These are phyloP conservation scores for Vanessa cardui DNA, from an alignment of 2,888 invertebrate genomes.

Conservation along the genomic window DNA sequence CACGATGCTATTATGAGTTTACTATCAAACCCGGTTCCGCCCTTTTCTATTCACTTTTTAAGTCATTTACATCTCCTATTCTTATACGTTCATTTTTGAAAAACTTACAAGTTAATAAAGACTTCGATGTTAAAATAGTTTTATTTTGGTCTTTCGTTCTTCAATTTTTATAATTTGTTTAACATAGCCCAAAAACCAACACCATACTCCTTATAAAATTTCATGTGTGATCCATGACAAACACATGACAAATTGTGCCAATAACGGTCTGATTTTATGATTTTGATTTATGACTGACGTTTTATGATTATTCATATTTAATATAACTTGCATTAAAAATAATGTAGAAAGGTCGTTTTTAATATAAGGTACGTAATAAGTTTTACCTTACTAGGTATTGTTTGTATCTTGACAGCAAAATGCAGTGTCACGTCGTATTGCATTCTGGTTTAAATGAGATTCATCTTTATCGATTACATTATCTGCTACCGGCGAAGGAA, in stretches of 20 bases:
- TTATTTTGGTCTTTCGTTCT: background rate
- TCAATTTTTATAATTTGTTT: background rate
- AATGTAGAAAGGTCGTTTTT: background rate
- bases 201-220: too few species aligned
- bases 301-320: background rate
- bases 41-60: constrained; percentile 68
- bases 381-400: constrained; percentile 20
- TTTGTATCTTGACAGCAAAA: constrained; percentile 49
- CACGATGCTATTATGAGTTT: constrained; percentile 63
- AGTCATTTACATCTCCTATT: constrained; percentile 76
- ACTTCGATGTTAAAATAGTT: constrained; percentile 4
- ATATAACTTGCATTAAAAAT: background rate
- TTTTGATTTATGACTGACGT: too few species aligned
- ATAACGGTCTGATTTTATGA: too few species aligned
- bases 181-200: too few species aligned
- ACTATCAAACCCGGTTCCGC: constrained; percentile 68
- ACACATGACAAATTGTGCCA: too few species aligned
- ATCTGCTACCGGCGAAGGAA: constrained; percentile 58
- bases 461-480: constrained; percentile 66
- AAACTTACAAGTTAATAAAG: constrained; percentile 28
- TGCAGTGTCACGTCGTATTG: constrained; percentile 61
- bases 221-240: too few species aligned
- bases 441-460: constrained; percentile 62
- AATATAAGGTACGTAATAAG: background rate
- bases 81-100: constrained; percentile 45